Evolutionary conservation across 2,888 invertebrate genomes (phyloP).

Genomic region (Eupithecia centaureata): DNA sequence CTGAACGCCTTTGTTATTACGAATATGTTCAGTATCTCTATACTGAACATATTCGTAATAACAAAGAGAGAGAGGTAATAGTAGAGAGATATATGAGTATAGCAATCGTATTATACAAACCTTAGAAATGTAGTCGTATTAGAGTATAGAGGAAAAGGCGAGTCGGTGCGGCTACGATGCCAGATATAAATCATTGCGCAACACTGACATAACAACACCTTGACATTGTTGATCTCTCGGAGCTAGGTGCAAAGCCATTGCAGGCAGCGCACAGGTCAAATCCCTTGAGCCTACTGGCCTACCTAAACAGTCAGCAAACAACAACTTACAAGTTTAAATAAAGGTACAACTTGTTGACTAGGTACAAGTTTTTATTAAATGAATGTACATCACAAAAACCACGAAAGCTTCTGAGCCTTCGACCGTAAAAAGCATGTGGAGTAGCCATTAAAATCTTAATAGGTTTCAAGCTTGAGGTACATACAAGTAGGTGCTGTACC

Average conservation of each 20-base stretch:
- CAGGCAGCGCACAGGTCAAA: constrained; percentile 48
- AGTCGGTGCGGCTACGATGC: constrained; percentile 22
- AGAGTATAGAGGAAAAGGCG: constrained; percentile 32
- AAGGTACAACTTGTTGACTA: neutral
- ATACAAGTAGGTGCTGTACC: constrained; percentile 41
- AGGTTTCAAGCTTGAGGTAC: constrained; percentile 39
- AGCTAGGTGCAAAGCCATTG: constrained; percentile 60
- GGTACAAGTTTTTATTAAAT: neutral
- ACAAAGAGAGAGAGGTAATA: too few species aligned
- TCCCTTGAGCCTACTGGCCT: constrained; percentile 38
- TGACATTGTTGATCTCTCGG: constrained; percentile 75
- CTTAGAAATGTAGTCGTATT: constrained; percentile 25
- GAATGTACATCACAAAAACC: neutral
- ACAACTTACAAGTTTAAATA: neutral
- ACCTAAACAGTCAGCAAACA: neutral
- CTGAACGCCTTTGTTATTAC: constrained; percentile 39
- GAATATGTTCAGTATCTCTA: constrained; percentile 15
- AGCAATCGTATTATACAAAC: too few species aligned
- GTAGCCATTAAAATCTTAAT: constrained; percentile 12
- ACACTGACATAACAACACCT: constrained; percentile 66
- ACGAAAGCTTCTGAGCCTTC: neutral
- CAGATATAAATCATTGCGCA: constrained; percentile 53
- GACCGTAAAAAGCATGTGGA: neutral
- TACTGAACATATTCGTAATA: too few species aligned
- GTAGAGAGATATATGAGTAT: too few species aligned